Evolutionary conservation across 2,113 vertebrate genomes (phyloP).

Genomic region (Lasiurus borealis): DNA sequence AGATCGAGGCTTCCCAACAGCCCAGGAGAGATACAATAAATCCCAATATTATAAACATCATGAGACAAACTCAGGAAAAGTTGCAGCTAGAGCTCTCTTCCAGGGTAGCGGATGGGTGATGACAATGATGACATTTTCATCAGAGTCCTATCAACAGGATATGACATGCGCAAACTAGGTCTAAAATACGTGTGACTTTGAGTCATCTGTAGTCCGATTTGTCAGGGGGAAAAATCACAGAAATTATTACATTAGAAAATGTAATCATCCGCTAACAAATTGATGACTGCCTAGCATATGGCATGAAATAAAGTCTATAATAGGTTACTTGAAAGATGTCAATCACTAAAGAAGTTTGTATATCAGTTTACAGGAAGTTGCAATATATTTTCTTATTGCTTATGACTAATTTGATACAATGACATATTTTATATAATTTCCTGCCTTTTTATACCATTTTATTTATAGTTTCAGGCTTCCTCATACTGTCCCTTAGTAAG

Average conservation of each 20-base stretch:
- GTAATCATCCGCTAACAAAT: neutral
- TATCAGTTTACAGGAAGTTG: neutral
- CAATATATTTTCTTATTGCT: neutral
- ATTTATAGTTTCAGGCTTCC: neutral
- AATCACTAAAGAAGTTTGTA: neutral
- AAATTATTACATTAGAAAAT: slow-evolving; percentile 29
- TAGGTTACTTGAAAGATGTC: neutral
- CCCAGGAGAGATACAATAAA: neutral
- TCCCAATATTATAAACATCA: neutral
- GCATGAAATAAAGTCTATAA: neutral
- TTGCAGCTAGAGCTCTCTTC: neutral
- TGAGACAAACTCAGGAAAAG: neutral
- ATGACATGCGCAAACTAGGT: slow-evolving; percentile 11
- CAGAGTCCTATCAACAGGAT: slow-evolving; percentile 59
- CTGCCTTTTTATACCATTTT: neutral
- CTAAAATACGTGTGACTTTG: slow-evolving; percentile 22
- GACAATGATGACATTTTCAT: neutral
- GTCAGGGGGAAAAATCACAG: neutral
- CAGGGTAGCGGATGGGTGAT: neutral
- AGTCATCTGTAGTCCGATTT: slow-evolving; percentile 35
- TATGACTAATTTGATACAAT: neutral
- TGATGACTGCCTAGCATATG: neutral
- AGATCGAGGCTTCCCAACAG: neutral
- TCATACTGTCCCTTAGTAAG: neutral
- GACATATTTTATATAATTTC: neutral